Conservation (phyloP, 2,888 invertebrate genomes). For the Ichneumoninae sp. region DNA sequence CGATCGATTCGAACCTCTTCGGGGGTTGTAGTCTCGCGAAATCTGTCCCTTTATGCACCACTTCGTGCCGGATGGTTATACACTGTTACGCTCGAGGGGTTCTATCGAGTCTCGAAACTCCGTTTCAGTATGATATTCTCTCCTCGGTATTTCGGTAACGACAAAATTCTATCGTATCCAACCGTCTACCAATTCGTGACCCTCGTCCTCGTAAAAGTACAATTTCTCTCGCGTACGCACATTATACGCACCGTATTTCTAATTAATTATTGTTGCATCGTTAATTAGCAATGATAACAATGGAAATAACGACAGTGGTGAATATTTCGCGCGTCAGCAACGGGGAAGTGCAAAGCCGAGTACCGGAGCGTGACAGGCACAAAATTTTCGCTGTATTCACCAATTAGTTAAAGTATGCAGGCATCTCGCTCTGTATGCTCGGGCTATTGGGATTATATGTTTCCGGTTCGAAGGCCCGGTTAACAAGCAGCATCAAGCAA, state of each 20-base stretch:
- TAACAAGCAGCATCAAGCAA: not conserved
- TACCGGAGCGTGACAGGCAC: not conserved
- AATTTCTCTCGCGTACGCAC: not conserved
- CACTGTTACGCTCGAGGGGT: not conserved
- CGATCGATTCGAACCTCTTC: slow-evolving; percentile 55
- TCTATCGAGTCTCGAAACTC: slow-evolving; percentile 4
- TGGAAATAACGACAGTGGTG: not conserved
- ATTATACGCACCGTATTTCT: not conserved
- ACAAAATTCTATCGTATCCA: not conserved
- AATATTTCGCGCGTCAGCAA: not conserved
- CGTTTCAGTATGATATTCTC: not conserved
- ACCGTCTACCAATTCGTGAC: not conserved
- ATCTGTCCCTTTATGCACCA: slow-evolving; percentile 42
- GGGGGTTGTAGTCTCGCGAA: slow-evolving; percentile 19
- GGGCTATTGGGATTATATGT: slow-evolving; percentile 9
- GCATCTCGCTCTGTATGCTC: slow-evolving; percentile 9
- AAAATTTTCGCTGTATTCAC: not conserved
- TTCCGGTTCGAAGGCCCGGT: slow-evolving; percentile 4
- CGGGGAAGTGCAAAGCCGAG: slow-evolving; percentile 1
- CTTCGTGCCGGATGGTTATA: not conserved
- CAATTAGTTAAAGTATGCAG: not conserved
- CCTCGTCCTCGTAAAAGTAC: not conserved
- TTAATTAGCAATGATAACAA: not conserved
- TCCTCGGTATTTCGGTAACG: not conserved
- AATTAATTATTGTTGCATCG: slow-evolving; percentile 5